phyloP scores from a whole-genome alignment of 53 echinoderm and acorn worm genomes.

The Glandiceps talaboti region DNA sequence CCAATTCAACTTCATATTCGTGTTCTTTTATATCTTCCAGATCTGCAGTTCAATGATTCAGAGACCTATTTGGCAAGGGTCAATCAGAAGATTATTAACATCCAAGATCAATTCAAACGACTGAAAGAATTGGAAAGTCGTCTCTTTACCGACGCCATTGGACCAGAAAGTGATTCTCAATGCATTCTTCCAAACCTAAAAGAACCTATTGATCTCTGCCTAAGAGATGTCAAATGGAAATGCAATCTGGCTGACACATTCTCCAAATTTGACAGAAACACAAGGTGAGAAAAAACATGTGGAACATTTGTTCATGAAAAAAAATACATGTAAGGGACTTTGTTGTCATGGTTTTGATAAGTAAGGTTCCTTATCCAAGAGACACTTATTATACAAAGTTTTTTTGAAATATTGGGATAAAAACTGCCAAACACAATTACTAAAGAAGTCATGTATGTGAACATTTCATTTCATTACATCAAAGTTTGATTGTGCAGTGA shows the following conservation, averaged over 20 bases:
- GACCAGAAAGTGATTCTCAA: conserved; percentile 58
- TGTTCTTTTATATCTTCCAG: not conserved
- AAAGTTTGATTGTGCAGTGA: no score
- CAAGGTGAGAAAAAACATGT: conserved; percentile 60
- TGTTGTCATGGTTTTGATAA: no score
- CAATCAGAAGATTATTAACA: not conserved
- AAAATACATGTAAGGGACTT: no score
- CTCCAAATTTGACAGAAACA: conserved; percentile 35
- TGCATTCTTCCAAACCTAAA: conserved; percentile 49
- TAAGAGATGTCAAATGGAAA: conserved; percentile 45
- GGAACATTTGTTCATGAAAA: no score
- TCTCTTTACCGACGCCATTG: conserved; percentile 45
- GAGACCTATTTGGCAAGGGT: not conserved
- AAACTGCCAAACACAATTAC: no score
- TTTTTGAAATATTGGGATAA: no score
- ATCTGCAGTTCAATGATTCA: not conserved
- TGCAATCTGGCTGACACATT: conserved; percentile 65
- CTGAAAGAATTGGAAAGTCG: conserved; percentile 29
- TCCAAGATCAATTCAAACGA: conserved; percentile 15
- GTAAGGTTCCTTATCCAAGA: no score
- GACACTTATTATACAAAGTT: no score
- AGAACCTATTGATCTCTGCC: conserved; percentile 37
- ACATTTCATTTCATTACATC: no score
- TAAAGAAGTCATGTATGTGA: no score
- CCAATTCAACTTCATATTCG: not conserved